phyloP scores from a whole-genome alignment of 2,888 invertebrate species.

The Rotaria socialis region DNA sequence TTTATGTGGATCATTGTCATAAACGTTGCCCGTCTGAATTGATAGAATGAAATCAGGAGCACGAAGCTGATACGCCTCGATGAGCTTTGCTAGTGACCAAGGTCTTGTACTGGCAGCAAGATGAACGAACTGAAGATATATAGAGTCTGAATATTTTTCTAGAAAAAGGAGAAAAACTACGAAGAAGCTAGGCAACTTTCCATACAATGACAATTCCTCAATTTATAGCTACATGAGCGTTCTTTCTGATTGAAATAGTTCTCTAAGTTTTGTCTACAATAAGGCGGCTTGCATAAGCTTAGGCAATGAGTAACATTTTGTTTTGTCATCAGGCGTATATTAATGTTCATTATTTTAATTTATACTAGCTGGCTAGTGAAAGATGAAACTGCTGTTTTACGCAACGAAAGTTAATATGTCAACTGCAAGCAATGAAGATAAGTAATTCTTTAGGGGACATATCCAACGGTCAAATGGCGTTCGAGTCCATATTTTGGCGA shows the following conservation, averaged over 20 bases:
- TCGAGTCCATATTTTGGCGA: too few species aligned
- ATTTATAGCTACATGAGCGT: not conserved
- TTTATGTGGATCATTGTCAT: not conserved
- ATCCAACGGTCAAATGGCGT: too few species aligned
- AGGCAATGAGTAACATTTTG: not conserved
- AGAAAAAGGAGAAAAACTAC: not conserved
- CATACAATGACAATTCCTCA: not conserved
- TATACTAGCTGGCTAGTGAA: not conserved
- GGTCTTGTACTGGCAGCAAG: not conserved
- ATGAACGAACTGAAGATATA: not conserved
- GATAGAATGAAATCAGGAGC: not conserved
- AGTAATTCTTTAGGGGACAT: too few species aligned
- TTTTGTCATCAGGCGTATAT: not conserved
- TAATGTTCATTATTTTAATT: not conserved
- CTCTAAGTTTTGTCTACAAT: too few species aligned
- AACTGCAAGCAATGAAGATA: not conserved
- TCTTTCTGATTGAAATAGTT: not conserved
- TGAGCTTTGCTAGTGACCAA: not conserved
- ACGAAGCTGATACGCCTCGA: not conserved
- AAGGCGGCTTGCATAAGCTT: not conserved
- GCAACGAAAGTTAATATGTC: not conserved
- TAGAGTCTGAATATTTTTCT: not conserved
- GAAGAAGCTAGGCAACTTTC: too few species aligned
- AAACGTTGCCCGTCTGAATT: not conserved
- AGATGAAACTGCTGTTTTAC: not conserved